Base-by-base conservation (phyloP, 1,140 invertebrate species). In the Drosophila pseudoananassae region DNA sequence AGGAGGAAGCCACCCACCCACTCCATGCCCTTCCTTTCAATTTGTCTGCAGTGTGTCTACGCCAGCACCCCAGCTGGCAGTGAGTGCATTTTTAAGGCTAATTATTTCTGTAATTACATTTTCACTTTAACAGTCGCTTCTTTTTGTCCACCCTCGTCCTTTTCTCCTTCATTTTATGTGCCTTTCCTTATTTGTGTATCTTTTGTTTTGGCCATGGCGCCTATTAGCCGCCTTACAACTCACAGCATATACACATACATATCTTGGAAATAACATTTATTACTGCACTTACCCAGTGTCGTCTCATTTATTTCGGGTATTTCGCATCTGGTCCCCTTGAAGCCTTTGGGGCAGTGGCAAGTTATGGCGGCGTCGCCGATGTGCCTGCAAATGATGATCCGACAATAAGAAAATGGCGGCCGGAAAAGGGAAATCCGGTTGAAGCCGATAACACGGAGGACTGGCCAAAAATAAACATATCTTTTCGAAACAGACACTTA, bases 311-410 rank as follows among this genome's bases (percentile, higher is more conserved):
- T 89, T 78, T 92, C 93, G 65, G 93, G 94, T 60, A 94, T 93
- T 90, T 95, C 94, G 79, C 95, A 96, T 73, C 93, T 93, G 76
- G 94, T 93, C 50, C 95, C 95, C 10, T 93, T 94, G 91, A 94
- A 95, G 17, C 93, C 94, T 1, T 92, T 78, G 0, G 93, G 93
- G 88, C 95, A 96, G 70, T 94, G 93, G 77, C 95, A 96, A 64
- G 93, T 94, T 40, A 95, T 94, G 9, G 95, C 94, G 55, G 94
- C 94, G 14, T 95, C 94, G 10, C 95, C 95, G 81, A 95, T 94
- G 91, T 96, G 95, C 89, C 95, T 96, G 92, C 25, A 77, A 81
- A 69, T 55, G 10, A 58, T 15, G 29, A 63, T 40, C 49, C 33
- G 45, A 27, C 20, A 75, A 64, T 56, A 46, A 40, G 8, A 40